Evolutionary conservation across 1,140 invertebrate genomes (phyloP), one percentile per base, ranked within the genome.

Genomic region (Magallana gigas): DNA sequence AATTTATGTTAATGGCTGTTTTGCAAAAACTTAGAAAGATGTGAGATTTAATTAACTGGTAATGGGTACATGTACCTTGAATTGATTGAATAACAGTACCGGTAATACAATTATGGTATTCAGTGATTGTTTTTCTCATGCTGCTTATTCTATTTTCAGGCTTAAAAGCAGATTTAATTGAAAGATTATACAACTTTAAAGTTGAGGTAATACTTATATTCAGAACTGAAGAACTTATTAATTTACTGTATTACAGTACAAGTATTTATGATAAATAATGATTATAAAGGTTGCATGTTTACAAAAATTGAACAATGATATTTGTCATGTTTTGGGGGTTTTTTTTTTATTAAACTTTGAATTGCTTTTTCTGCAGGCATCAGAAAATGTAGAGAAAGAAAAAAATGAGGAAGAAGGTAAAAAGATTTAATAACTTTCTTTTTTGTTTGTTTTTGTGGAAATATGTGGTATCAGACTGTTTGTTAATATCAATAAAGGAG

Each of bases 111-210:
- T 23, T 23, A 23, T 23, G 23, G 23, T 23, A 23, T 23, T 48
- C 36, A 5, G 36, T 48, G 36, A 48, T 48, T 48, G 36, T 48
- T 48, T 48, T 4, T 48, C 36, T 48, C 36, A 48, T 48, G 36
- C 36, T 48, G 36, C 5, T 5, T 48, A 48, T 85, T 85, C 18
- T 88, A 76, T n/a, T 89, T 91, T 76, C 85, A 93, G 92, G 92
- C 14, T 88, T 92, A 58, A 93, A 93, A 87, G 92, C 91, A 64
- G 92, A 92, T 88, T 88, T 92, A n/a, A 88, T 91, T 12, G 85
- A 87, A 82, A 89, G 91, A 87, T 83, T 91, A 23, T 89, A 91
- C 57, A 48, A 84, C 9, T 84, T 89, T 84, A 89, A 91, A 86
- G 62, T 88, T n/a, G 80, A 91, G 88, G 90, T 92, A 91, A 83